These are phyloP conservation scores for Phycodurus eques DNA, from an alignment of 2,113 vertebrate species.

Conservation along the genomic window DNA sequence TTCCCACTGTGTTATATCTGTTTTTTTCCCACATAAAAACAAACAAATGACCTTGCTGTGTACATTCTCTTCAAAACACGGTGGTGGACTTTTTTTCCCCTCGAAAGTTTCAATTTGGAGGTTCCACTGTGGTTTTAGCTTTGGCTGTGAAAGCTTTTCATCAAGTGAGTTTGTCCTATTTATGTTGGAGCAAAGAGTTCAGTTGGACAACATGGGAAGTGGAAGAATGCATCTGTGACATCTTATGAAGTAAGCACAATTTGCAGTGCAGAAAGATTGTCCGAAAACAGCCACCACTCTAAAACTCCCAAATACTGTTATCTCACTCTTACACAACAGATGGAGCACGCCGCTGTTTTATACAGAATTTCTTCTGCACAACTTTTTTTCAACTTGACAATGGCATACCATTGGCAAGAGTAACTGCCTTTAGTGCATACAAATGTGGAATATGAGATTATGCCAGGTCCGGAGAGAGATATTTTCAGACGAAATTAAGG, in stretches of 20 bases:
- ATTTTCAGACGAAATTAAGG: slow-evolving; percentile 51
- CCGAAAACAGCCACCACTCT: slow-evolving; percentile 38
- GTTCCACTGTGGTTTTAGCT: background rate
- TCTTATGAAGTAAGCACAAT: slow-evolving; percentile 57
- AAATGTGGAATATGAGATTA: slow-evolving; percentile 51
- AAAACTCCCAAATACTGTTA: slow-evolving; percentile 72
- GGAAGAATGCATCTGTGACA: slow-evolving; percentile 57
- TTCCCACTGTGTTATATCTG: too few relatives aligned
- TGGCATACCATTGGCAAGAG: slow-evolving; percentile 57
- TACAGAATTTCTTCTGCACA: slow-evolving; percentile 66
- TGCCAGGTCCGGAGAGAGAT: slow-evolving; percentile 40
- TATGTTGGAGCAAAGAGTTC: slow-evolving; percentile 36
- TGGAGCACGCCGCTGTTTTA: slow-evolving; percentile 67
- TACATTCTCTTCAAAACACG: too few relatives aligned
- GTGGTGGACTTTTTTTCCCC: too few relatives aligned
- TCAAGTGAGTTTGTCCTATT: slow-evolving; percentile 43
- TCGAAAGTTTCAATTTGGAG: background rate
- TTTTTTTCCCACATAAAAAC: too few relatives aligned
- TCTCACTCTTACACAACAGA: slow-evolving; percentile 68
- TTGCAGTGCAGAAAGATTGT: slow-evolving; percentile 45
- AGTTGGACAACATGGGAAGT: slow-evolving; percentile 31
- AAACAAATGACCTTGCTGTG: too few relatives aligned
- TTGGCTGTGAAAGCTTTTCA: slow-evolving; percentile 1
- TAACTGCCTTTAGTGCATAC: slow-evolving; percentile 36
- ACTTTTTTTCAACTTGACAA: slow-evolving; percentile 66